Percentiles rank a stretch among this genome's conserved stretches.
Evolutionary conservation across 2,113 vertebrate genomes (phyloP).

Genomic region (Labeo rohita): DNA sequence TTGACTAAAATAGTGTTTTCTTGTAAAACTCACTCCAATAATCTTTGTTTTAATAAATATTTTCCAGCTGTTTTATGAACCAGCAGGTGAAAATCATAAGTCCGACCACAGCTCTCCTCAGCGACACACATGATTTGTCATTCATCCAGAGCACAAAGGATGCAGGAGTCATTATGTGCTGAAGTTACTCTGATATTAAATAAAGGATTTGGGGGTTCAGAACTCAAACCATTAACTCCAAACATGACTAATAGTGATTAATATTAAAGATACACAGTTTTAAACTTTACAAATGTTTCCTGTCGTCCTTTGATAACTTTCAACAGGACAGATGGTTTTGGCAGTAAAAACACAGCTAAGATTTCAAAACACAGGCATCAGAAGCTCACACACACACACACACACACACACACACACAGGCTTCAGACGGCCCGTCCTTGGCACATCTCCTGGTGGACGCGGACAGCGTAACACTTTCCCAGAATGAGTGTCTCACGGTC

Average conservation of each 20-base stretch:
- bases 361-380: neutral
- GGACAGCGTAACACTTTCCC: conserved; percentile 59
- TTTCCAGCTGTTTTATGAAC: neutral
- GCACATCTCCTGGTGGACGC: conserved; percentile 76
- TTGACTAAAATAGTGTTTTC: no score
- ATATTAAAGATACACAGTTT: neutral
- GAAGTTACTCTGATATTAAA: conserved; percentile 1
- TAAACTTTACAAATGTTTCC: neutral
- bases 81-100: neutral
- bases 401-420: neutral
- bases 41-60: neutral
- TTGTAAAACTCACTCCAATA: no score
- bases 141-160: neutral
- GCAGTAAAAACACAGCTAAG: neutral
- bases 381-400: neutral
- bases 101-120: neutral
- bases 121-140: neutral
- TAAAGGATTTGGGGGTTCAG: neutral
- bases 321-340: neutral
- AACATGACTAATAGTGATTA: neutral
- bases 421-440: conserved; percentile 68
- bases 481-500: conserved; percentile 72
- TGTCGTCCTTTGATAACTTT: conserved; percentile 2
- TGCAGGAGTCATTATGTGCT: neutral
- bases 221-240: neutral